A percentile compares a stretch with the other conserved stretches of the same genome.
These are phyloP conservation scores for Lordiphosa stackelbergi DNA, from an alignment of 1,140 invertebrate genomes.

Conservation along the genomic window DNA sequence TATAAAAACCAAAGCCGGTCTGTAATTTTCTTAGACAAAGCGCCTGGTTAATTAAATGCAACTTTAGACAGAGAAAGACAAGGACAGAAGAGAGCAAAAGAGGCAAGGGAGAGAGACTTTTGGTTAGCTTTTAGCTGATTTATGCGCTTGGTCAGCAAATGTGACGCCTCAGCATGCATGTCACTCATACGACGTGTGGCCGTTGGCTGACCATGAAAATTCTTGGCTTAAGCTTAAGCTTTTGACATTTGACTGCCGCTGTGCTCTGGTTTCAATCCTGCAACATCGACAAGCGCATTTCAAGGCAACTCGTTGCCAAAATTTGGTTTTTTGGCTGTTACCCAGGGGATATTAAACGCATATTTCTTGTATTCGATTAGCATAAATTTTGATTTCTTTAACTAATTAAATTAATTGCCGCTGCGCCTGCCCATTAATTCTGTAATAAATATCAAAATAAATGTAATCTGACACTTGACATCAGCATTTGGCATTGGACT, in stretches of 20 bases:
- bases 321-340: slow-evolving; percentile 3
- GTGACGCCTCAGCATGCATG: slow-evolving; percentile 72
- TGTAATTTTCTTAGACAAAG: slow-evolving; percentile 41
- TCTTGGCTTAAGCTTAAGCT: slow-evolving; percentile 48
- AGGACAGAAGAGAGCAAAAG: slow-evolving; percentile 12
- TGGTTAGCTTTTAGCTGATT: slow-evolving; percentile 47
- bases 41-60: slow-evolving; percentile 53
- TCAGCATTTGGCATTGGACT: slow-evolving; percentile 60
- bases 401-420: slow-evolving; percentile 72
- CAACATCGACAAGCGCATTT: slow-evolving; percentile 57
- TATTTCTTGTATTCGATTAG: slow-evolving; percentile 26
- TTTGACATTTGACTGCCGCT: slow-evolving; percentile 65
- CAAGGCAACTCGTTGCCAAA: slow-evolving; percentile 12
- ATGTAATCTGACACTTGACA: slow-evolving; percentile 74
- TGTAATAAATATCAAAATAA: slow-evolving; percentile 70
- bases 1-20: slow-evolving; percentile 35
- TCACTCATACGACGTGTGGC: slow-evolving; percentile 69
- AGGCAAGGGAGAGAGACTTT: slow-evolving; percentile 1
- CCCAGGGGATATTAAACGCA: slow-evolving; percentile 24
- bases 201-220: slow-evolving; percentile 59
- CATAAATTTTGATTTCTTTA: slow-evolving; percentile 47
- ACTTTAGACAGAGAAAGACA: slow-evolving; percentile 8
- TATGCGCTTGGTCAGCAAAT: slow-evolving; percentile 62
- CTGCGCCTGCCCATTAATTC: slow-evolving; percentile 59
- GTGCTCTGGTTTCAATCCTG: slow-evolving; percentile 66